Evolutionary conservation across 2,888 invertebrate genomes (phyloP), one percentile per base, ranked within the genome.

Genomic region (Acleris cristana): DNA sequence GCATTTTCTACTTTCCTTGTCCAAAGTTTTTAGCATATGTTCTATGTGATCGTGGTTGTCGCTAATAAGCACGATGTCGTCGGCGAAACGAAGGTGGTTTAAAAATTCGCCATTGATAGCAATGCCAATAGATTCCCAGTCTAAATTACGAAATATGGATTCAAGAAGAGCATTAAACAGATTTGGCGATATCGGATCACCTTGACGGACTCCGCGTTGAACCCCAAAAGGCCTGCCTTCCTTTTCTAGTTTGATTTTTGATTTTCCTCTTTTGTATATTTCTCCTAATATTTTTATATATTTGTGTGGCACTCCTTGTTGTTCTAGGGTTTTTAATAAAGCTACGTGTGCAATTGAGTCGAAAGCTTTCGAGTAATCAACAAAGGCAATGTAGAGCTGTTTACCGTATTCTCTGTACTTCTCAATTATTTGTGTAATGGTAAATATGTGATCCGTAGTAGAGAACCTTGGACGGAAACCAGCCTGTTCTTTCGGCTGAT

Each of bases 261-360:
- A 23, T 7, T 12, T 23, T 5, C 52, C 23, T 19, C 19, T 23
- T 7, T 53, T 53, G 6, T 19, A 53, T 14, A 23, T 53, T 53
- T 53, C 21, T 23, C 19, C 23, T 53, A n/a, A n/a, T 53, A 23
- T 14, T 21, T 19, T 53, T 53, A 53, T 53, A 12, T 53, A 53
- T 21, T 53, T 53, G 53, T 53, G 53, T 14, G 23, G 53, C 53
- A 53, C 53, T 23, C 53, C 53, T 53, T 53, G 53, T 26, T 53
- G n/a, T 14, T 53, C 53, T 2, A 53, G 4, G 21, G 53, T 19
- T 26, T 19, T 53, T 21, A n/a, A 53, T 12, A 53, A 12, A 53
- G 7, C 12, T 53, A 21, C n/a, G 19, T 53, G 53, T 19, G 53
- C 2, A 21, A 53, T 53, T 3, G 53, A 53, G 23, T 53, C 53